A percentile compares a stretch with the other conserved stretches of the same genome.
Conservation (phyloP, 2,888 invertebrate genomes). For the Meta bourneti region DNA sequence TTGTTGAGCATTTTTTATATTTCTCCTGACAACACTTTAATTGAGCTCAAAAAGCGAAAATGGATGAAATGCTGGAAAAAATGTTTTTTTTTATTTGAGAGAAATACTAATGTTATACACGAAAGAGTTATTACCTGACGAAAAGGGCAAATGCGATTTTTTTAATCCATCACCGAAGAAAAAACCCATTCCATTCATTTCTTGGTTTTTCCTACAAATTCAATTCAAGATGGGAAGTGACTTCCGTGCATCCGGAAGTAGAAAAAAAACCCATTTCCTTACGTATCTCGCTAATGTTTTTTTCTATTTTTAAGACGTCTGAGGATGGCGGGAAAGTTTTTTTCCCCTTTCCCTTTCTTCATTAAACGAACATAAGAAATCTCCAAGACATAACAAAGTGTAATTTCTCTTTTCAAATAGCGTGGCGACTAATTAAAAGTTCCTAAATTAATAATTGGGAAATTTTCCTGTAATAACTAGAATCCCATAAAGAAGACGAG, state of each 20-base stretch:
- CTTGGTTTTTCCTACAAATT: background rate
- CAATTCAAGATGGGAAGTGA: background rate
- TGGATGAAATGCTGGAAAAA: background rate
- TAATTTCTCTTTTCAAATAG: background rate
- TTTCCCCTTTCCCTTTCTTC: background rate
- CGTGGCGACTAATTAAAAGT: background rate
- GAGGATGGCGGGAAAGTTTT: background rate
- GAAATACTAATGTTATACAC: background rate
- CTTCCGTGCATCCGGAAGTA: background rate
- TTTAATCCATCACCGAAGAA: background rate
- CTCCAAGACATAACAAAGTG: background rate
- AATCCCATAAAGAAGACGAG: background rate
- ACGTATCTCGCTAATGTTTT: background rate
- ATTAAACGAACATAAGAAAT: background rate
- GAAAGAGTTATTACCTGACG: background rate
- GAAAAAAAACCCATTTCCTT: background rate
- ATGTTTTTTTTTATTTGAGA: background rate
- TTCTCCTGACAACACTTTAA: background rate
- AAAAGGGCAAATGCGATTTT: background rate
- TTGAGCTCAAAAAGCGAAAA: background rate
- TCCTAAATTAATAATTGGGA: background rate
- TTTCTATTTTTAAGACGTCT: background rate
- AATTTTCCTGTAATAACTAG: background rate
- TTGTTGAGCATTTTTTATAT: background rate
- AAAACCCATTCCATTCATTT: background rate